Evolutionary conservation across 30 jellyfish, hydroid and myxozoan species (phyloP), one percentile per base, ranked within the genome.

Genomic region (Hydra vulgaris): DNA sequence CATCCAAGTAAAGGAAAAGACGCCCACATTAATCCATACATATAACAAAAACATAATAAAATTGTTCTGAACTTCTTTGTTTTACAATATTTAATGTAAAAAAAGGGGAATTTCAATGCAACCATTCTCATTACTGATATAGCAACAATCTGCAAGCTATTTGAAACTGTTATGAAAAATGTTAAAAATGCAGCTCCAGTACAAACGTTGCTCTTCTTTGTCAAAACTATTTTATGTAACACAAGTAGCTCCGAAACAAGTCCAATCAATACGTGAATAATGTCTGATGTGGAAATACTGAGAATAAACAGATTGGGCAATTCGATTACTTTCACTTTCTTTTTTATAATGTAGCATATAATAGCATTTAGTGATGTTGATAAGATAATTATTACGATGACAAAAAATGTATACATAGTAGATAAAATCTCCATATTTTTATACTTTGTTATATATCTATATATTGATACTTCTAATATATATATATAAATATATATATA

Each of bases 1-100:
- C 27, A 23, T 1, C 27, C 20, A 20, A 71, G 18, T 27, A 71
- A 15, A 0, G 79, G 79, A 5, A 71, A 71, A 18, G 26, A 71
- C 0, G 79, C 27, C 79, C 79, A 71, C 20, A 20, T 20, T 15
- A 27, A 71, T 71, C 79, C 79, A 27, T 71, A 71, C 21, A 17
- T 0, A 71, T 71, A 71, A 71, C 79, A 71, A 71, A 71, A 71
- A 27, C 27, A 53, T 5, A 71, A 15, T 17, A 20, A 15, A n/a
- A 20, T 17, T 0, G 7, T 12, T 20, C 27, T 71, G 20, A 17
- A 71, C 27, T 53, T 20, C 15, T 15, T 71, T 17, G 1, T 71
- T 23, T 53, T 71, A 1, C 27, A 15, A 27, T 23, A 0, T n/a
- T 23, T 71, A 5, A 27, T n/a, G 20, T 71, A 71, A 27, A 23